A percentile compares a stretch with the other conserved stretches of the same genome.
Conservation (phyloP, 2,797 vertebrate species). For the Myotis findleyi region DNA sequence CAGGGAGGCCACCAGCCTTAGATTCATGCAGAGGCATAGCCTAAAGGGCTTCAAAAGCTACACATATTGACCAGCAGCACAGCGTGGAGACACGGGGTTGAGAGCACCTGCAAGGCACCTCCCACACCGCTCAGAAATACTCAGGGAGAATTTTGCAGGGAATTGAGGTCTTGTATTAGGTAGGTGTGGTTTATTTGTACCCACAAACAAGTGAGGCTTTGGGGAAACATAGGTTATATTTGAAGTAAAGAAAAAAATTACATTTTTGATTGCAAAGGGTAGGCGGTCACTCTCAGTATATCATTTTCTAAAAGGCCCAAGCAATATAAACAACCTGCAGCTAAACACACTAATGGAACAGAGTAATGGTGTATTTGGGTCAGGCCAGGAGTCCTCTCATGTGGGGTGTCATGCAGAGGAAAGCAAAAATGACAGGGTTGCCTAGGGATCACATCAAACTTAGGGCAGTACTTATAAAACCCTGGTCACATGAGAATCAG, state of each 20-base stretch:
- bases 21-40: not conserved
- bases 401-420: not conserved
- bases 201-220: slow-evolving; percentile 58
- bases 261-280: slow-evolving; percentile 53
- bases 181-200: slow-evolving; percentile 59
- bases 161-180: not conserved
- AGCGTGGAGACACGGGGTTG: not conserved
- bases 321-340: slow-evolving; percentile 21
- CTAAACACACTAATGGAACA: not conserved
- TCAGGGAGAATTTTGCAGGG: not conserved
- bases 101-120: not conserved
- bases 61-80: not conserved
- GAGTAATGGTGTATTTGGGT: not conserved
- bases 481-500: not conserved
- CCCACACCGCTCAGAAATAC: not conserved
- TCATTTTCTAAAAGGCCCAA: slow-evolving; percentile 51
- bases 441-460: not conserved
- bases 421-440: not conserved
- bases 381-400: not conserved
- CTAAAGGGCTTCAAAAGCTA: not conserved
- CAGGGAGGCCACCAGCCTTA: not conserved
- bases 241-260: slow-evolving; percentile 65
- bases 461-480: not conserved
- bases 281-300: not conserved
- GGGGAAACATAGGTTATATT: slow-evolving; percentile 42